Evolutionary conservation across 1,140 invertebrate genomes (phyloP).

Genomic region (Physella acuta): DNA sequence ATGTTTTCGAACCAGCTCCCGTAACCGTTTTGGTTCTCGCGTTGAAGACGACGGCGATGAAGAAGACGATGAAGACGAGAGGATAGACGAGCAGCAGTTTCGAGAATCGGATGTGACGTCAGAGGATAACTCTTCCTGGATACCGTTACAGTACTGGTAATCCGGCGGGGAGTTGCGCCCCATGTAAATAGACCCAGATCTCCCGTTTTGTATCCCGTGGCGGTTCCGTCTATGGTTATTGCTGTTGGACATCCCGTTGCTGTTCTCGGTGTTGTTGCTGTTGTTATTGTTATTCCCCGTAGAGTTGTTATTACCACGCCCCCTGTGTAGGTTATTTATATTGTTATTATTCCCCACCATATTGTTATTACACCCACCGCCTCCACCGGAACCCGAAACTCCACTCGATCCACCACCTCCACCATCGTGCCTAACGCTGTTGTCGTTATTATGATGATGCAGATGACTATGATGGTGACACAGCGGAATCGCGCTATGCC

Average conservation of each 20-base stretch:
- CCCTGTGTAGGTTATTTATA: background rate
- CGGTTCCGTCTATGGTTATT: background rate
- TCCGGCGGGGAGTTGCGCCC: slow-evolving; percentile 2
- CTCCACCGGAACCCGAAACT: no score
- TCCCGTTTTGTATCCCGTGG: background rate
- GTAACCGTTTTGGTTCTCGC: slow-evolving; percentile 32
- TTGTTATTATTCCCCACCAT: background rate
- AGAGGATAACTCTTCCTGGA: background rate
- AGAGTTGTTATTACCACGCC: background rate
- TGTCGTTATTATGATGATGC: background rate
- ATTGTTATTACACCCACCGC: background rate
- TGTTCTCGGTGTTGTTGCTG: slow-evolving; percentile 9
- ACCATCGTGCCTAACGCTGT: background rate
- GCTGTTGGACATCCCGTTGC: background rate
- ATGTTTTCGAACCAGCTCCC: slow-evolving; percentile 48
- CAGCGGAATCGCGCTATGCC: slow-evolving; percentile 28
- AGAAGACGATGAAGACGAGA: slow-evolving; percentile 12
- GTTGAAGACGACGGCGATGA: background rate
- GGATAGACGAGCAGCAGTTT: slow-evolving; percentile 9
- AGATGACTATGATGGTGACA: slow-evolving; percentile 6
- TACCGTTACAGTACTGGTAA: slow-evolving; percentile 26
- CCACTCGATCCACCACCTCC: background rate
- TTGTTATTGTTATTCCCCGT: background rate
- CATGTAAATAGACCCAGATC: background rate
- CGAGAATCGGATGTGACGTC: background rate